These are phyloP conservation scores for Philopotamus ludificatus DNA, from an alignment of 1,140 invertebrate species.

Conservation along the genomic window DNA sequence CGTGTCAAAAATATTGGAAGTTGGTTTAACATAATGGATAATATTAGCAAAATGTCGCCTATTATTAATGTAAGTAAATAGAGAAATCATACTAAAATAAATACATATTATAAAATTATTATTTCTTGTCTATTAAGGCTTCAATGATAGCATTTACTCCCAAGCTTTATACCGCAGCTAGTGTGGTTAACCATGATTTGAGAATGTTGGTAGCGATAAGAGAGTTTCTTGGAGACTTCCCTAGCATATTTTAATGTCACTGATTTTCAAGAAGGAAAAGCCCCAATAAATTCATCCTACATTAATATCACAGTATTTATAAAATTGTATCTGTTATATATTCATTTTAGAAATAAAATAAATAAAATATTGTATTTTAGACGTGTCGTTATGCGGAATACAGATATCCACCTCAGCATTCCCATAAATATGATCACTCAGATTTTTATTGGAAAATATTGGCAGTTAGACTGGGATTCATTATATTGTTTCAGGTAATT, in stretches of 20 bases:
- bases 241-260: slow-evolving; percentile 77
- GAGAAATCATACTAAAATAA: too few relatives aligned
- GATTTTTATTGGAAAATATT: slow-evolving; percentile 89
- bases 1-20: slow-evolving; percentile 85
- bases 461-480: slow-evolving; percentile 81
- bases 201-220: slow-evolving; percentile 60
- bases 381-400: slow-evolving; percentile 82
- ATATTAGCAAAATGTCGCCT: slow-evolving; percentile 84
- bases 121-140: slow-evolving; percentile 28
- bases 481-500: slow-evolving; percentile 89
- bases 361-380: slow-evolving; percentile 52
- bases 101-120: not conserved
- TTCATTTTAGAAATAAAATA: not conserved
- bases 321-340: not conserved
- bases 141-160: slow-evolving; percentile 90
- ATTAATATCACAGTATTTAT: slow-evolving; percentile 26
- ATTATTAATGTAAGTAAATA: slow-evolving; percentile 91
- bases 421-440: slow-evolving; percentile 67
- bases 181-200: slow-evolving; percentile 73
- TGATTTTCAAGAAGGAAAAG: slow-evolving; percentile 61
- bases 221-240: slow-evolving; percentile 82
- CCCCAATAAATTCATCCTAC: slow-evolving; percentile 43
- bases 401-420: slow-evolving; percentile 56
- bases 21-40: slow-evolving; percentile 89
- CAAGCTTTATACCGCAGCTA: slow-evolving; percentile 93